Evolutionary conservation across 37 sponge, comb jelly and placozoan species (phyloP).

Genomic region (Halisarca cf. caerulea): DNA sequence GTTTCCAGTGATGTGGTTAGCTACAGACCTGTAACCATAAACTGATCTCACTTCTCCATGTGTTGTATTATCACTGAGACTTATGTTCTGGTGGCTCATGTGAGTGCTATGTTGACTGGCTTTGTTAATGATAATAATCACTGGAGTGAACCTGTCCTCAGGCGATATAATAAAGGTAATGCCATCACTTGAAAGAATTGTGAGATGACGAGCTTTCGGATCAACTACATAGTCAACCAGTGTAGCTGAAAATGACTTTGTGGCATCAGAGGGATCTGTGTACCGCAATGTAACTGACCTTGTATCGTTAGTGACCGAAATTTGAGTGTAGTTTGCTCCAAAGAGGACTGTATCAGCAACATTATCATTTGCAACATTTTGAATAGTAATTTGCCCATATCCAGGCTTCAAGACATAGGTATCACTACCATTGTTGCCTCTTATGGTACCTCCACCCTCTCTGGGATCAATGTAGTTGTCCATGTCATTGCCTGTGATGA

Average conservation of each 20-base stretch:
- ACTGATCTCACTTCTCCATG: constrained; percentile 17
- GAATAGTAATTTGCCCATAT: not conserved
- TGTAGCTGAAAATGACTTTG: not conserved
- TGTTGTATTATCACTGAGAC: not conserved
- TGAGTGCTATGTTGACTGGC: not conserved
- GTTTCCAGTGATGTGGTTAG: not conserved
- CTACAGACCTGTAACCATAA: constrained; percentile 1
- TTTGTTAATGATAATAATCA: not conserved
- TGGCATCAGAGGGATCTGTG: not conserved
- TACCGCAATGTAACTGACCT: not conserved
- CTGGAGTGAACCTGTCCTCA: not conserved
- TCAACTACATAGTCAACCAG: not conserved
- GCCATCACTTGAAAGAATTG: not conserved
- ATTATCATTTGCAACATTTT: constrained; percentile 26
- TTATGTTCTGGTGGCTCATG: not conserved
- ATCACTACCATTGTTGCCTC: constrained; percentile 26
- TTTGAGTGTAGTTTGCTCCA: not conserved
- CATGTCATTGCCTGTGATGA: constrained; percentile 4
- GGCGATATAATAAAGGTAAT: not conserved
- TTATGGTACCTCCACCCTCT: not conserved
- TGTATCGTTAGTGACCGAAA: not conserved
- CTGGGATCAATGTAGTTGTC: constrained; percentile 26
- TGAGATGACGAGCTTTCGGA: not conserved
- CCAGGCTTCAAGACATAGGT: constrained; percentile 20
- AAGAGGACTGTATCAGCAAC: not conserved